Evolutionary conservation across 2,113 vertebrate genomes (phyloP).

Genomic region (Bungarus multicinctus): DNA sequence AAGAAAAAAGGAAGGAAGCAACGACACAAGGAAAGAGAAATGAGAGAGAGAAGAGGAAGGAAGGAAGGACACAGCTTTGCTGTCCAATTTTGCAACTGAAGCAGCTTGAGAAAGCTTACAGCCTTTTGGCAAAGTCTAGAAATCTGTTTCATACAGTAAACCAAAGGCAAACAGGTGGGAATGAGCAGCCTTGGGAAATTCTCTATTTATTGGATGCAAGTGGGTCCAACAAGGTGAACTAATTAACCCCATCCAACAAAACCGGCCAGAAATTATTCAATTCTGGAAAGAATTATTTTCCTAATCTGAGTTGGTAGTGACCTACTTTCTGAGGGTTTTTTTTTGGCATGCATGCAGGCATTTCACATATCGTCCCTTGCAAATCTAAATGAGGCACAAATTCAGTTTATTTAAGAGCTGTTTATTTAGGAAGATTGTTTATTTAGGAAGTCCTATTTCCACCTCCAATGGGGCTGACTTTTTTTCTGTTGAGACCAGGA

Average conservation of each 20-base stretch:
- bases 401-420: not conserved
- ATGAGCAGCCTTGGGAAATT: not conserved
- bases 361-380: not conserved
- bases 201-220: not conserved
- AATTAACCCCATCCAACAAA: not conserved
- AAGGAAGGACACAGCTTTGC: not conserved
- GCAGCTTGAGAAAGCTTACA: not conserved
- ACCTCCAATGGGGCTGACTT: not conserved
- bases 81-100: not conserved
- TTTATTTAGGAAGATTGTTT: not conserved
- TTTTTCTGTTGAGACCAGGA: not conserved
- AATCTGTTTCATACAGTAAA: not conserved
- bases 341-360: not conserved
- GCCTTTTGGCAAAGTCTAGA: not conserved
- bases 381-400: not conserved
- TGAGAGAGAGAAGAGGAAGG: too few relatives aligned
- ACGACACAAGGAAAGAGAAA: too few relatives aligned
- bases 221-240: not conserved
- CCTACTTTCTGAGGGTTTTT: not conserved
- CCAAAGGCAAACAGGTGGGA: not conserved
- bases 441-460: slow-evolving; percentile 9
- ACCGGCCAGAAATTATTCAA: not conserved
- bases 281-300: not conserved
- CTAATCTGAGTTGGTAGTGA: not conserved
- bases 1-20: not conserved